Conservation (phyloP, 2,888 invertebrate species). For the Noctua pronuba region DNA sequence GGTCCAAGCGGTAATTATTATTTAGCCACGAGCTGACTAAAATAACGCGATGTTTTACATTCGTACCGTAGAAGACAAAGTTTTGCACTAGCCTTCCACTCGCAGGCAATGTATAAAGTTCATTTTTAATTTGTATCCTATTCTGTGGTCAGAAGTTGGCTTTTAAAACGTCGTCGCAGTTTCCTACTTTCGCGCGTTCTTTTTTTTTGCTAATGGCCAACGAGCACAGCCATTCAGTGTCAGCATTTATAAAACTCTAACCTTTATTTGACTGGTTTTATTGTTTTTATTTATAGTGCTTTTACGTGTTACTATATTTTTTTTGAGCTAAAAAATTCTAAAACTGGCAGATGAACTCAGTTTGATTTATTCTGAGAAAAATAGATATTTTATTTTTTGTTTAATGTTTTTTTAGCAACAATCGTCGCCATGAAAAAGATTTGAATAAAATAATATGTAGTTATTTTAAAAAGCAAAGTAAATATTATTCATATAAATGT, state of each 20-base stretch:
- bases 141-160: background rate
- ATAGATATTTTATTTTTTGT: too few species aligned
- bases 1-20: background rate
- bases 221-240: too few species aligned
- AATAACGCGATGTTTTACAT: background rate
- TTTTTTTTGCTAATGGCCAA: slow-evolving; percentile 16
- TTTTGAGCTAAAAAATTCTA: background rate
- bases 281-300: background rate
- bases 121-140: slow-evolving; percentile 20
- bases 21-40: too few species aligned
- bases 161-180: slow-evolving; percentile 27
- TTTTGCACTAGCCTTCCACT: background rate
- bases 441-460: background rate
- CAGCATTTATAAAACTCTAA: background rate
- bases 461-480: background rate
- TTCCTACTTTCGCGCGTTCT: background rate
- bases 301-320: background rate
- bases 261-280: background rate
- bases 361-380: background rate
- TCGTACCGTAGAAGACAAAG: slow-evolving; percentile 7
- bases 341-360: background rate
- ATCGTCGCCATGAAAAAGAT: background rate
- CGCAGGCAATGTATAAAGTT: slow-evolving; percentile 5
- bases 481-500: background rate
- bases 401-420: background rate